phyloP scores from a whole-genome alignment of 2,797 vertebrate species.

The Peromyscus attwateri region DNA sequence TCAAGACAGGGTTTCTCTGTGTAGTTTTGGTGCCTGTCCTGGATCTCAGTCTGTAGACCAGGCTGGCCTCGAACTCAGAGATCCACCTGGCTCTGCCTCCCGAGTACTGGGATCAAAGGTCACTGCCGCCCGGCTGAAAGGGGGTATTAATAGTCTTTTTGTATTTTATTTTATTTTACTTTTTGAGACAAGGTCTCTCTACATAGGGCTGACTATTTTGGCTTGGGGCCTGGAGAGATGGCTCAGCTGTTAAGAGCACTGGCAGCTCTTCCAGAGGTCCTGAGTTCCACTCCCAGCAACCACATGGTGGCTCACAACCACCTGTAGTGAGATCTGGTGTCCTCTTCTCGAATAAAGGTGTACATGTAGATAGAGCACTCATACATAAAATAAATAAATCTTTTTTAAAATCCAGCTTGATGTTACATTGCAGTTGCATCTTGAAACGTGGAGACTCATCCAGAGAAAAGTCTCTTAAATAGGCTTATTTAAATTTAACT shows the following conservation, averaged over 20 bases:
- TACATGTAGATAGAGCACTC: background rate
- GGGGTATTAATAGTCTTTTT: slow-evolving; percentile 5
- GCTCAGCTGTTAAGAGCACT: background rate
- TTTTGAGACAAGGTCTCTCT: background rate
- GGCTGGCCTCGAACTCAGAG: too few species aligned
- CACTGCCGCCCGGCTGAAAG: too few species aligned
- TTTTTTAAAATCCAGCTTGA: slow-evolving; percentile 20
- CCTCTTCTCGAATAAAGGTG: background rate
- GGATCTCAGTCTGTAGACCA: too few species aligned
- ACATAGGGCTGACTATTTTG: background rate
- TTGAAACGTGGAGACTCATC: slow-evolving; percentile 27
- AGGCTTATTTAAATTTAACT: background rate
- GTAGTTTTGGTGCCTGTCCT: too few species aligned
- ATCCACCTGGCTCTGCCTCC: too few species aligned
- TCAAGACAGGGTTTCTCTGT: too few species aligned
- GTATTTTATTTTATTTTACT: background rate
- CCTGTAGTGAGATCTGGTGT: background rate
- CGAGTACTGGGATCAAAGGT: too few species aligned
- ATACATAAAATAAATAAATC: background rate
- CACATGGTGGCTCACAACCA: background rate
- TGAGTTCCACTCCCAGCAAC: background rate
- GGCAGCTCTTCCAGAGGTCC: background rate
- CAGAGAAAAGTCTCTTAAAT: slow-evolving; percentile 17
- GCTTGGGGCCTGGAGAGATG: background rate
- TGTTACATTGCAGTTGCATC: slow-evolving; percentile 25